Evolutionary conservation across 2,113 vertebrate species (phyloP), one percentile per base, ranked within the genome.

Genomic region (Catharus bicknelli): DNA sequence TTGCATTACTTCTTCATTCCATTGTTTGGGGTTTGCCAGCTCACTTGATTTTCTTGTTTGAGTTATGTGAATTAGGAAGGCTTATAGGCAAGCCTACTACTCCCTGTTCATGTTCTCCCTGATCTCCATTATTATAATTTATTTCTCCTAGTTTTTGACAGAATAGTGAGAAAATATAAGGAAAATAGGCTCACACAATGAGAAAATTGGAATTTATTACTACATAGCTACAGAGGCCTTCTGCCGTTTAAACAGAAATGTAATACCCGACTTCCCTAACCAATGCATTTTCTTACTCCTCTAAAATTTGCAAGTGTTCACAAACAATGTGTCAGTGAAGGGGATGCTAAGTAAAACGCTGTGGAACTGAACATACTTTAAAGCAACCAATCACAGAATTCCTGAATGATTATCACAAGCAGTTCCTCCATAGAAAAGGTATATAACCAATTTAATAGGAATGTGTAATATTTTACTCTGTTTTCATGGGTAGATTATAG

Each of bases 11-110:
- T 93, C 93, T 94, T 87, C 93, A 91, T 95, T 94, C 91, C 93
- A 90, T 58, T 85, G 75, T 70, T 95, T 74, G 27, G 62, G 63
- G 67, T 87, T 96, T 88, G 80, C 67, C 84, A 91, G 67, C 75
- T 90, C 53, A 83, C 91, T 92, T 83, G 93, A 91, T 83, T 96
- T 95, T 94, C 96, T 93, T 76, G 87, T 94, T 94, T 90, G 89
- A 87, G 67, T 82, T 83, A 93, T 40, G 74, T 74, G 93, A 84
- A 69, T 67, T 76, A 83, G 68, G 68, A 81, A 85, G 63, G 40
- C 21, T 87, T 69, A 40, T 4, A 67, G 34, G 19, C 38, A 89
- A 94, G 47, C 30, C 53, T 86, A 13, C 47, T 78, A 7, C 16
- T 67, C 38, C 45, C 79, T 58, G 18, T 32, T 87, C n/a, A 7